Conservation (phyloP, 1,140 invertebrate species). For the Eufriesea mexicana region DNA sequence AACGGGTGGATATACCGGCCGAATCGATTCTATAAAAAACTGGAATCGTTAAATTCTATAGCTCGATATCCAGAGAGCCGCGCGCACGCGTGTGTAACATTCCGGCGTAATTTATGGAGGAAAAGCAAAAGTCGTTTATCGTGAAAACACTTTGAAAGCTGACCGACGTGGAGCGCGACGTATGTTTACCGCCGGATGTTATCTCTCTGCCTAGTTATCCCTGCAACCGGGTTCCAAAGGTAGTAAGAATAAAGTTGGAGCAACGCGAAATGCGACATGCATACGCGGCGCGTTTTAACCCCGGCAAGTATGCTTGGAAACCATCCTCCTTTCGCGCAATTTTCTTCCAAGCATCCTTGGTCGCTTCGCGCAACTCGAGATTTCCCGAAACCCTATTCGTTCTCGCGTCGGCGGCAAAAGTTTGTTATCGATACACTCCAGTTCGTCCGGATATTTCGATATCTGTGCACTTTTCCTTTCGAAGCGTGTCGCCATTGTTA, state of each 20-base stretch:
- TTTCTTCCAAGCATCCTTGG: not conserved
- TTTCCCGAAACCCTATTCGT: not conserved
- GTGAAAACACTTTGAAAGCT: not conserved
- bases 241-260: not conserved
- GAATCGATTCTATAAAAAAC: not conserved
- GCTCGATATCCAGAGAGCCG: not conserved
- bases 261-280: not conserved
- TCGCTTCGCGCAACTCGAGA: not conserved
- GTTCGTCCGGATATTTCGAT: slow-evolving; percentile 13
- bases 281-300: not conserved
- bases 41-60: not conserved
- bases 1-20: not conserved
- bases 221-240: slow-evolving; percentile 9
- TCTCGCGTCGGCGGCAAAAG: not conserved
- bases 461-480: slow-evolving; percentile 5
- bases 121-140: not conserved
- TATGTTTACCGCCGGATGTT: too few relatives aligned
- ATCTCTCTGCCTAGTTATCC: not conserved
- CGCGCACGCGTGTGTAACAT: rapidly evolving
- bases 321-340: not conserved
- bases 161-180: too few relatives aligned
- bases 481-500: not conserved
- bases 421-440: slow-evolving; percentile 33
- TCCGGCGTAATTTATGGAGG: not conserved
- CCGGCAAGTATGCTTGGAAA: not conserved